Evolutionary conservation across 2,113 vertebrate genomes (phyloP), one percentile per base, ranked within the genome.

Genomic region (Mirounga angustirostris): DNA sequence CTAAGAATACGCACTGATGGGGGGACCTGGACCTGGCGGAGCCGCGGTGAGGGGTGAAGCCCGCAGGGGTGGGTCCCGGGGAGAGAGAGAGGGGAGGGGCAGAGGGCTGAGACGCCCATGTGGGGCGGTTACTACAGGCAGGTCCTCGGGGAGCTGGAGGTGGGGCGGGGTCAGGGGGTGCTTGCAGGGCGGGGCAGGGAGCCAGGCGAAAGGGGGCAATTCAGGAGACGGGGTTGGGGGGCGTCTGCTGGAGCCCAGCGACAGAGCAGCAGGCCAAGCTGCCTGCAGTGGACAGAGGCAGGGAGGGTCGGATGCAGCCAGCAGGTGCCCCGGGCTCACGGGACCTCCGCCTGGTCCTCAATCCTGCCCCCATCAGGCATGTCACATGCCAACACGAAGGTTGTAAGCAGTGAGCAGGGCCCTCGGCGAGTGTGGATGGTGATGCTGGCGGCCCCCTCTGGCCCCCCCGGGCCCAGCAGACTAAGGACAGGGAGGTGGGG

Each of bases 241-340:
- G 36, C 0, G 0, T 33, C n/a, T 28, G 50, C 71, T 9, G 26
- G 46, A 43, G 59, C 46, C 1, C 0, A 0, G 59, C 0, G 0
- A 5, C 0, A 7, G 30, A 36, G 24, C 5, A 4, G 46, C 2
- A 12, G 59, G n/a, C 33, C 28, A 0, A 33, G 30, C 40, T 21
- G 89, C 19, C 43, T 9, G 30, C 46, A 0, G 16, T 0, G 14
- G 26, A 50, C 40, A 26, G 22, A 14, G 0, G 4, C 28, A 1
- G 21, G 30, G 54, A 46, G 36, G 4, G 8, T 8, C 0, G 0
- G 81, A 26, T 28, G 30, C 30, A 4, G 86, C 73, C 26, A 7
- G 22, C 13, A 1, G 36, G n/a, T 19, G 24, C 40, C 33, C 65
- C 0, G 14, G n/a, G 69, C 9, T 28, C 24, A 13, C 5, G 12